Base-by-base conservation (phyloP, 2,888 invertebrate genomes). In the Coleophora flavipennella region DNA sequence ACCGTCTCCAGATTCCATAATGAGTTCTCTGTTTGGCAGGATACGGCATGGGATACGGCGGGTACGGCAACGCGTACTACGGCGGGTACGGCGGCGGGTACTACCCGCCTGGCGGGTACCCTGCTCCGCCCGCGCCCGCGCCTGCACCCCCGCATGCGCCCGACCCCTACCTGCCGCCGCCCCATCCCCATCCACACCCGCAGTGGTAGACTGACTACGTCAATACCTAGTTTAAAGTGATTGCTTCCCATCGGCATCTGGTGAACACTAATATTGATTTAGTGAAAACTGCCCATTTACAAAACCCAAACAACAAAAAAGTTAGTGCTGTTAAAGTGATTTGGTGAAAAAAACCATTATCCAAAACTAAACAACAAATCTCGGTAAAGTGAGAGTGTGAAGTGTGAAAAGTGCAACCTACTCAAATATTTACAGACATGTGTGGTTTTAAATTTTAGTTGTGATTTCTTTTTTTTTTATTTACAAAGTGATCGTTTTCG, bases 41-140 rank as follows among this genome's bases (percentile, higher is more conserved):
- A 46, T 84, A 83, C 53, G 72, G 74, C 0, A 71, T 80, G 71
- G 76, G 78, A 1, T 84, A 80, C 51, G 74, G 77, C 9, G 73
- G 64, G 38, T 83, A 78, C 49, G 70, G 77, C 4, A 80, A 75
- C 52, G 74, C 85, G 31, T 87, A 87, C 55, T 88, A 87, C 65
- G 87, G 84, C 13, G 86, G 83, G 34, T 88, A 88, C 62, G 81
- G 84, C 10, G 76, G 77, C 48, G 67, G 84, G 41, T 86, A 87
- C 54, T 86, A 86, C 60, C 77, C 85, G 8, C 64, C 70, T 12
- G 85, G 85, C 56, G 72, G 72, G 7, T 56, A 57, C 20, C 61
- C 70, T 36, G 68, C 77, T 44, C 70, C 76, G 35, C 51, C 62
- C 43, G 71, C 75, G 45, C 70, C 33, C 11, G 29, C 49, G 28